Evolutionary conservation across 1,140 invertebrate genomes (phyloP).

Genomic region (Procambarus virginalis): DNA sequence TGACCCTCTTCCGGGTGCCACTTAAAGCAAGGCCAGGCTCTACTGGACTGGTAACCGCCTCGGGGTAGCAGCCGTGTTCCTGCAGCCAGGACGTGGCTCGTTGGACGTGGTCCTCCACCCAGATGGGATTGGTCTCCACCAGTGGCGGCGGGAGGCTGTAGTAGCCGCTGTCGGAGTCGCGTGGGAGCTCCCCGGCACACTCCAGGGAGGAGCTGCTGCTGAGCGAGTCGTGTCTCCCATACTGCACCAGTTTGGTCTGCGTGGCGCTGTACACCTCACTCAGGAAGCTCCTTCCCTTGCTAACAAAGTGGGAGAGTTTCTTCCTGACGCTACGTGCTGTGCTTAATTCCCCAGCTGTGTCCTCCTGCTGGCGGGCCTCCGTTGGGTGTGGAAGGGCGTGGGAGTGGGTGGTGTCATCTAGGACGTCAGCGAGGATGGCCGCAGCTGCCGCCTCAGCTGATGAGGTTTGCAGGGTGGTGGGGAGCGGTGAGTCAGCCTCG

Average conservation of each 20-base stretch:
- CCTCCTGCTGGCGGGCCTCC: not conserved
- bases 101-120: slow-evolving; percentile 4
- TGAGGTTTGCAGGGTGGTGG: slow-evolving; percentile 13
- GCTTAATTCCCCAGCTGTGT: not conserved
- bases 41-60: not conserved
- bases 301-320: slow-evolving; percentile 27
- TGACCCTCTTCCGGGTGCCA: not conserved
- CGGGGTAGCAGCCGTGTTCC: not conserved
- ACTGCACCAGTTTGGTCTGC: slow-evolving; percentile 38
- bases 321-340: slow-evolving; percentile 13
- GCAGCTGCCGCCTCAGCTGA: slow-evolving; percentile 3
- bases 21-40: not conserved
- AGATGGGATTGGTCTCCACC: slow-evolving; percentile 25
- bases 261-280: slow-evolving; percentile 57
- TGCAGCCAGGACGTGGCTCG: not conserved
- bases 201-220: not conserved
- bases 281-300: slow-evolving; percentile 43
- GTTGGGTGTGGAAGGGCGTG: not conserved
- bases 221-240: not conserved
- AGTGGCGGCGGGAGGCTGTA: slow-evolving; percentile 24
- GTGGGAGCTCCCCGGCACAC: not conserved
- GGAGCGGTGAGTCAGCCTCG: not conserved
- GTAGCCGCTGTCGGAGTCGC: slow-evolving; percentile 19
- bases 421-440: not conserved
- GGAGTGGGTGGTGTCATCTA: not conserved